Percentiles rank a stretch among this genome's conserved stretches.
These are phyloP conservation scores for Rhinoptilus africanus DNA, from an alignment of 2,113 vertebrate genomes.

Conservation along the genomic window DNA sequence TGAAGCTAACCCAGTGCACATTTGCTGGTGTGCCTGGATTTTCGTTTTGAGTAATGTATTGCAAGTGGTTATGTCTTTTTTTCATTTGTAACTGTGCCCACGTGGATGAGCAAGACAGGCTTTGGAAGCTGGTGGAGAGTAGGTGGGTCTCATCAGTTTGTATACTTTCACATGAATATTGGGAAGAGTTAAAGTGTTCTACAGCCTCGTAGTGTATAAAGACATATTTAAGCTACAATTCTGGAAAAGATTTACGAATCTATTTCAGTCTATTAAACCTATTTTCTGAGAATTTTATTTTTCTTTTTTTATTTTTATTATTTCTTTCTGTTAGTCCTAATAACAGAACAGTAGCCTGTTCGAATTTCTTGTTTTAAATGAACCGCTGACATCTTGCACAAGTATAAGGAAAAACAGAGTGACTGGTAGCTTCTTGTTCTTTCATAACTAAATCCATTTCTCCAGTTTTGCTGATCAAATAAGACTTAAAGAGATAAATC, in stretches of 20 bases:
- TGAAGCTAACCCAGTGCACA: neutral
- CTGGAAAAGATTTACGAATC: neutral
- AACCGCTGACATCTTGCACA: neutral
- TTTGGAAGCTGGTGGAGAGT: neutral
- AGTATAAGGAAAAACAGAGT: neutral
- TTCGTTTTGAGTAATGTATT: neutral
- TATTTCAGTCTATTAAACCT: neutral
- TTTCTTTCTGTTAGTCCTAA: neutral
- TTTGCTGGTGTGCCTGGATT: neutral
- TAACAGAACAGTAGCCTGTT: neutral
- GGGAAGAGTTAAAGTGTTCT: neutral
- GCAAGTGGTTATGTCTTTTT: neutral
- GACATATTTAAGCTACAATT: neutral
- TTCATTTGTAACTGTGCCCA: neutral
- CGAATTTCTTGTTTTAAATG: neutral
- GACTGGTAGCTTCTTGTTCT: neutral
- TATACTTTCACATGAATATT: neutral
- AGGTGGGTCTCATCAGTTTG: neutral
- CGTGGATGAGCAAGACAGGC: neutral
- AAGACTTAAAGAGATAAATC: neutral
- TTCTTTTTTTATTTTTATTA: neutral
- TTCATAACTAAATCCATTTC: neutral
- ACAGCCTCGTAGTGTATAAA: neutral
- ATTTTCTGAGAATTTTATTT: neutral
- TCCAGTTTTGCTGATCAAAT: neutral